A percentile compares a stretch with the other conserved stretches of the same genome.
Evolutionary conservation across 2,888 invertebrate species (phyloP).

Genomic region (Tetranychus piercei): DNA sequence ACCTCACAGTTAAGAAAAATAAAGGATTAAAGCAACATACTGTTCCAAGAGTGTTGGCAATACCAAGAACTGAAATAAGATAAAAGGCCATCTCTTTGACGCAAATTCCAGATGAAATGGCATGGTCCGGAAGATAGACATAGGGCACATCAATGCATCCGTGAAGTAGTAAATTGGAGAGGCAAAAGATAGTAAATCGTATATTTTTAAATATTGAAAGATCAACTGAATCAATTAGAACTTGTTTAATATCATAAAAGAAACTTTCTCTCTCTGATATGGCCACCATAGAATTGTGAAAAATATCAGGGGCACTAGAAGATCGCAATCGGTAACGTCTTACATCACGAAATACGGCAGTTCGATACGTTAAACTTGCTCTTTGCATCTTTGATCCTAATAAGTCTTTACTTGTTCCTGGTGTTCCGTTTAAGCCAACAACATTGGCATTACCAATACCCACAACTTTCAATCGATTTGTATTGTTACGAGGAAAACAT

Average conservation of each 20-base stretch:
- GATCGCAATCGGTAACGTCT: slow-evolving; percentile 55
- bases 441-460: slow-evolving; percentile 41
- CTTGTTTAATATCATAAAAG: slow-evolving; percentile 48
- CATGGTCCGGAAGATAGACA: slow-evolving; percentile 72
- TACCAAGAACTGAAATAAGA: slow-evolving; percentile 65
- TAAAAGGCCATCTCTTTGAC: slow-evolving; percentile 49
- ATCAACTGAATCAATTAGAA: slow-evolving; percentile 57
- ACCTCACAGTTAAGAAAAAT: background rate
- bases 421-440: background rate
- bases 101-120: slow-evolving; percentile 47
- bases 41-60: slow-evolving; percentile 77
- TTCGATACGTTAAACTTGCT: slow-evolving; percentile 49
- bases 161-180: slow-evolving; percentile 71
- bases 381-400: slow-evolving; percentile 45
- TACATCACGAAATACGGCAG: slow-evolving; percentile 59
- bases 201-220: slow-evolving; percentile 57
- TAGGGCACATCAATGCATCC: slow-evolving; percentile 81
- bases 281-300: slow-evolving; percentile 30
- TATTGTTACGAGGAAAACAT: background rate
- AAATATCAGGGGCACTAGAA: slow-evolving; percentile 76
- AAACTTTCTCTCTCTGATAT: background rate
- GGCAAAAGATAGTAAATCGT: slow-evolving; percentile 40
- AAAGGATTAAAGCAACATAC: slow-evolving; percentile 36
- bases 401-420: slow-evolving; percentile 29
- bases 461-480: slow-evolving; percentile 31